These are phyloP conservation scores for Melanogrammus aeglefinus DNA, from an alignment of 2,797 vertebrate species.

Conservation along the genomic window DNA sequence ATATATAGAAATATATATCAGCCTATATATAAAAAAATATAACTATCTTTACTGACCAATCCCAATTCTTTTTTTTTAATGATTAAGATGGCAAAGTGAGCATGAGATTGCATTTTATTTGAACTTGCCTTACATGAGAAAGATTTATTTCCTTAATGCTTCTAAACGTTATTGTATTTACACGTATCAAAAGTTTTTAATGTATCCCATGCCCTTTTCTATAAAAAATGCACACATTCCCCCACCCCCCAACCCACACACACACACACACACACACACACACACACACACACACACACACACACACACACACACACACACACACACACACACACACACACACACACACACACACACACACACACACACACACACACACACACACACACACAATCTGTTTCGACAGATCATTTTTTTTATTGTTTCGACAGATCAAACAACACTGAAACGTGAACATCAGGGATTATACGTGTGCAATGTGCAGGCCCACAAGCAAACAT, in stretches of 20 bases:
- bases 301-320: too few species aligned
- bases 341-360: too few species aligned
- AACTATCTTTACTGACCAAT: background rate
- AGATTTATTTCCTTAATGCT: conserved; percentile 58
- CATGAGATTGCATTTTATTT: conserved; percentile 48
- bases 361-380: too few species aligned
- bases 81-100: conserved; percentile 55
- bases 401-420: conserved; percentile 33
- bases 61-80: conserved; percentile 41
- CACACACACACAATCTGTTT: conserved; percentile 31
- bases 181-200: background rate
- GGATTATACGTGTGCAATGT: conserved; percentile 52
- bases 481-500: background rate
- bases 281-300: too few species aligned
- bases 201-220: background rate
- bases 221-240: too few species aligned
- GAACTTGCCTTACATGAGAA: conserved; percentile 50
- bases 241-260: too few species aligned
- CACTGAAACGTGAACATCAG: conserved; percentile 72
- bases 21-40: background rate
- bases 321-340: too few species aligned
- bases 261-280: too few species aligned
- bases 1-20: background rate
- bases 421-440: conserved; percentile 52
- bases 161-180: conserved; percentile 8